Evolutionary conservation across 2,797 vertebrate species (phyloP).

Genomic region (Champsocephalus gunnari): DNA sequence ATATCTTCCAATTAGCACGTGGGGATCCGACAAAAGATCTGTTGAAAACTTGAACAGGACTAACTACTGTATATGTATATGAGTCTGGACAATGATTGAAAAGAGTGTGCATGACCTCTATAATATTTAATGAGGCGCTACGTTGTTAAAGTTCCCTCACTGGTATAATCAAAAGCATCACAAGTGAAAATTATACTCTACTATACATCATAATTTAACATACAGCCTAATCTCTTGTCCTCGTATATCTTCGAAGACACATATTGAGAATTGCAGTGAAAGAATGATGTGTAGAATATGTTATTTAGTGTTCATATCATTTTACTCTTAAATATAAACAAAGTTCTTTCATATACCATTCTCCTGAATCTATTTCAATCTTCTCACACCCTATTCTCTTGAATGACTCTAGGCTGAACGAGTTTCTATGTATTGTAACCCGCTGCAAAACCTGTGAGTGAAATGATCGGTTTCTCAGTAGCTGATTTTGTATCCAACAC

Average conservation of each 20-base stretch:
- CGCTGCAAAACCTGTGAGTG: constrained; percentile 22
- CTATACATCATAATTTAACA: neutral
- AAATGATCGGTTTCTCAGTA: constrained; percentile 49
- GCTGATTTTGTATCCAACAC: constrained; percentile 50
- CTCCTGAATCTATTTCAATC: constrained; percentile 38
- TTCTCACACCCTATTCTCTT: constrained; percentile 12
- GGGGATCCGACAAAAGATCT: neutral
- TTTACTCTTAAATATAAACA: constrained; percentile 29
- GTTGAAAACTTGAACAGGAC: constrained; percentile 13
- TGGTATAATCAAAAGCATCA: neutral
- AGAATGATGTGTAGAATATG: neutral
- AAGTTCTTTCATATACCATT: constrained; percentile 21
- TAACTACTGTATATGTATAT: neutral
- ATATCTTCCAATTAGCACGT: constrained; percentile 8
- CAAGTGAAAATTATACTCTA: neutral
- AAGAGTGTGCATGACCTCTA: neutral
- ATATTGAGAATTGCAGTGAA: neutral
- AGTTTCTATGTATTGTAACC: constrained; percentile 24
- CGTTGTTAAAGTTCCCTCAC: neutral
- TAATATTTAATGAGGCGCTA: neutral
- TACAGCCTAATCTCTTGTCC: neutral
- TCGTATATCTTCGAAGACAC: neutral
- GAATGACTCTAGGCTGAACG: constrained; percentile 44
- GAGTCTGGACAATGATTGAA: neutral
- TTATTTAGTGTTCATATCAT: neutral